These are phyloP conservation scores for Sarcophaga subvicina DNA, from an alignment of 2,888 invertebrate genomes.

Conservation along the genomic window DNA sequence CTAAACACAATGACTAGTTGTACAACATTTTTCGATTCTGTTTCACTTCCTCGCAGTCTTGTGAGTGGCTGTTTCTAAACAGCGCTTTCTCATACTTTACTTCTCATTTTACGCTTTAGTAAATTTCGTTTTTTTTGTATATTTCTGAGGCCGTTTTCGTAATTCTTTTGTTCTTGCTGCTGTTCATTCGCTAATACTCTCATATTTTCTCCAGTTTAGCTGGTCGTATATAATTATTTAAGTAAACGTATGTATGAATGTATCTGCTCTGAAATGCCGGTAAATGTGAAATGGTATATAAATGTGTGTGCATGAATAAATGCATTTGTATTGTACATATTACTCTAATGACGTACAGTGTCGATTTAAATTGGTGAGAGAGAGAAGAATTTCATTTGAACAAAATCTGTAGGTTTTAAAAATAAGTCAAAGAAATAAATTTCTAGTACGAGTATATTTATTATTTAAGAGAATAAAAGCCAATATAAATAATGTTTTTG, in stretches of 20 bases:
- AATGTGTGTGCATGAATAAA: background rate
- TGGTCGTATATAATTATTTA: background rate
- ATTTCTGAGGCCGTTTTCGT: constrained; percentile 33
- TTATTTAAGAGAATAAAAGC: no score
- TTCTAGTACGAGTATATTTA: no score
- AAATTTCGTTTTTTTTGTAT: constrained; percentile 41
- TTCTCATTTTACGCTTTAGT: constrained; percentile 54
- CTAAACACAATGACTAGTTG: constrained; percentile 40
- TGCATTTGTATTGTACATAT: constrained; percentile 30
- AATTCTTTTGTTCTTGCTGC: constrained; percentile 13
- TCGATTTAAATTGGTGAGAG: no score
- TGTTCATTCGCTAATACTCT: constrained; percentile 3
- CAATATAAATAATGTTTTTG: no score
- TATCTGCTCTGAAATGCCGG: constrained; percentile 43
- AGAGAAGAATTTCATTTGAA: no score
- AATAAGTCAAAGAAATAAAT: no score
- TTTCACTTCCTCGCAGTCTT: constrained; percentile 11
- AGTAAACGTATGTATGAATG: no score
- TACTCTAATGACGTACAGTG: constrained; percentile 50
- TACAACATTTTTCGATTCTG: constrained; percentile 39
- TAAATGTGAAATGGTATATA: constrained; percentile 16
- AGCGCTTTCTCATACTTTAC: constrained; percentile 16
- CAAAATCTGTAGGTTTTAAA: no score
- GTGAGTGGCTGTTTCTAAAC: constrained; percentile 24
- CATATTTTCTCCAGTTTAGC: constrained; percentile 5